These are phyloP conservation scores for Kobus ellipsiprymnus DNA, from an alignment of 2,113 vertebrate genomes.

Conservation along the genomic window DNA sequence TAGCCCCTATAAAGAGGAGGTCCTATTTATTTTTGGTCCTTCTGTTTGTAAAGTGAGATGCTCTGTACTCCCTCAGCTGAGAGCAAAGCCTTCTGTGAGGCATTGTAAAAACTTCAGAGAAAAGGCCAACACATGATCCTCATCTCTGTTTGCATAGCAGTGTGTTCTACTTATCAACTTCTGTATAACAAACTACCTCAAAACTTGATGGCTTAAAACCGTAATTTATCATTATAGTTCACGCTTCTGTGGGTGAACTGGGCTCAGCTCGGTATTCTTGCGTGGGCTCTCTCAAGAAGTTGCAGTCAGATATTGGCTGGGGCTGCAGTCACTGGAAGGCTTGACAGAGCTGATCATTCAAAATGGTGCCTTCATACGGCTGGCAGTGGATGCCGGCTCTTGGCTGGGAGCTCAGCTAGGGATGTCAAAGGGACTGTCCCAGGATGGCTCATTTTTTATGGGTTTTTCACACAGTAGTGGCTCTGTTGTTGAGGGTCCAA, in stretches of 20 bases:
- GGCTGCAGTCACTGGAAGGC: not conserved
- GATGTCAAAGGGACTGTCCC: not conserved
- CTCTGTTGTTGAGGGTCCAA: not conserved
- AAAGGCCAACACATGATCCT: not conserved
- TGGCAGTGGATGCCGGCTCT: not conserved
- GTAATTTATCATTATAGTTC: not conserved
- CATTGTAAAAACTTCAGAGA: not conserved
- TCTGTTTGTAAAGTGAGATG: not conserved
- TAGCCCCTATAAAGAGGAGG: not conserved
- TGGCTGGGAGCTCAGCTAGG: not conserved
- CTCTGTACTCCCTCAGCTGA: not conserved
- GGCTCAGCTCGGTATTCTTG: not conserved
- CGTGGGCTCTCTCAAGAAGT: not conserved
- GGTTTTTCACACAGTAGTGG: not conserved
- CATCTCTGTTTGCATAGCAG: not conserved
- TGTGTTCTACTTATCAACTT: not conserved
- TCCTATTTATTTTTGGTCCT: constrained; percentile 11
- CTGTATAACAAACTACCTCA: not conserved
- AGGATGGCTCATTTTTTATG: not conserved
- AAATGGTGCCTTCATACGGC: not conserved
- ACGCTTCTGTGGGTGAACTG: not conserved
- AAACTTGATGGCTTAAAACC: not conserved
- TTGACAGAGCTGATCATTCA: not conserved
- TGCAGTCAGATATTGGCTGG: not conserved
- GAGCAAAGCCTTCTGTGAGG: not conserved